A percentile compares a stretch with the other conserved stretches of the same genome.
Conservation (phyloP, 23 tunicate genomes). For the Pegea sp. region DNA sequence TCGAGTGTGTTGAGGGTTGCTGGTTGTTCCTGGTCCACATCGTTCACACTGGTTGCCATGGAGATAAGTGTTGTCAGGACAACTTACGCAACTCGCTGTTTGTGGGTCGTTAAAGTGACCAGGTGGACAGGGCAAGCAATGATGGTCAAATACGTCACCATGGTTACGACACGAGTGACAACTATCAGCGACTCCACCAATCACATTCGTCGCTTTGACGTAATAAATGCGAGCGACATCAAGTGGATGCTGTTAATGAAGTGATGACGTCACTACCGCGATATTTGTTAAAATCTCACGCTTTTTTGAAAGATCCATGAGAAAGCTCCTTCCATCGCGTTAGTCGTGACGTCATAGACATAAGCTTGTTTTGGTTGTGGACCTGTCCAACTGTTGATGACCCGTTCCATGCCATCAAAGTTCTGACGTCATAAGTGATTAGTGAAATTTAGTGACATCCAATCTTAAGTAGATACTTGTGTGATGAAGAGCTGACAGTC, state of each 20-base stretch:
- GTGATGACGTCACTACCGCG: not conserved
- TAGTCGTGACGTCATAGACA: constrained; percentile 6
- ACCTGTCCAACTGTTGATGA: constrained; percentile 43
- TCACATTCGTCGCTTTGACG: constrained; percentile 37
- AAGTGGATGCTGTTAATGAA: constrained; percentile 3
- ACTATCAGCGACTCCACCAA: constrained; percentile 36
- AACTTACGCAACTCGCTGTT: constrained; percentile 15
- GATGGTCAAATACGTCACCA: constrained; percentile 4
- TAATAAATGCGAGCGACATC: constrained; percentile 38
- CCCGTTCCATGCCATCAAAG: too few species aligned
- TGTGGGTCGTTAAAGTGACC: constrained; percentile 26
- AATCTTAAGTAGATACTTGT: too few species aligned
- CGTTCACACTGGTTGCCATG: constrained; percentile 12
- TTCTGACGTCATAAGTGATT: too few species aligned
- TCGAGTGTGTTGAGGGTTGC: constrained; percentile 10
- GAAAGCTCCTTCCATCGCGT: constrained; percentile 17
- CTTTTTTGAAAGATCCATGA: constrained; percentile 67
- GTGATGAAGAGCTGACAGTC: too few species aligned
- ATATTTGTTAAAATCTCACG: not conserved
- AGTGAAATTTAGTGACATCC: too few species aligned
- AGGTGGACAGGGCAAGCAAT: constrained; percentile 65
- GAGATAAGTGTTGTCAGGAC: constrained; percentile 24
- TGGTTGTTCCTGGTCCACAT: constrained; percentile 32
- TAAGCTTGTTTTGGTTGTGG: constrained; percentile 26
- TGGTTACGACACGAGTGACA: constrained; percentile 27